These are phyloP conservation scores for Zeuzera pyrina DNA, from an alignment of 2,888 invertebrate species.

Conservation along the genomic window DNA sequence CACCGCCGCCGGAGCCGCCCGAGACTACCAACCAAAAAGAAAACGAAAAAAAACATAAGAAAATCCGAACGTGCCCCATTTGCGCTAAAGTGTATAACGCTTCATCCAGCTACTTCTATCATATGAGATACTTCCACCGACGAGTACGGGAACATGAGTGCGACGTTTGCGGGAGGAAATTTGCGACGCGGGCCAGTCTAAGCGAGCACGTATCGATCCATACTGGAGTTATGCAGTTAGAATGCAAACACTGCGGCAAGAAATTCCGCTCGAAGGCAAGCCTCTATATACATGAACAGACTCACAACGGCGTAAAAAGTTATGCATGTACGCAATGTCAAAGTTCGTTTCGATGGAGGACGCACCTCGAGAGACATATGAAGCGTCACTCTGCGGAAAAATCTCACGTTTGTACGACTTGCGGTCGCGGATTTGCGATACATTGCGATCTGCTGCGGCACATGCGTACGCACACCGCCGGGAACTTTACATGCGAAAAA, in stretches of 20 bases:
- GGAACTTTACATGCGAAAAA: constrained; percentile 44
- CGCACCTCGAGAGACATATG: constrained; percentile 53
- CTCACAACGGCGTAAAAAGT: constrained; percentile 44
- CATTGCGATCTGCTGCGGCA: constrained; percentile 64
- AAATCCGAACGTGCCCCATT: constrained; percentile 51
- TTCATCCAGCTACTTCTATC: constrained; percentile 66
- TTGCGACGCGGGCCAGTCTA: constrained; percentile 54
- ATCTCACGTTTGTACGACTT: constrained; percentile 50
- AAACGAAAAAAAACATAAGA: constrained; percentile 17
- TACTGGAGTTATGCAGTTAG: constrained; percentile 44
- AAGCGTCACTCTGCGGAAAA: constrained; percentile 41
- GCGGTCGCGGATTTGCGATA: constrained; percentile 59
- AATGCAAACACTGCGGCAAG: constrained; percentile 61
- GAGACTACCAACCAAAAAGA: constrained; percentile 2
- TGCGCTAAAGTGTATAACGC: constrained; percentile 60
- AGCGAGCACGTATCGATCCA: constrained; percentile 60
- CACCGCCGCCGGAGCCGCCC: constrained; percentile 2
- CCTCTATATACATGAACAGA: constrained; percentile 61
- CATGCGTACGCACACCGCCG: constrained; percentile 53
- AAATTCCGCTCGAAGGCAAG: constrained; percentile 59
- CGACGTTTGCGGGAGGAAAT: constrained; percentile 55
- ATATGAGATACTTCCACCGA: constrained; percentile 62
- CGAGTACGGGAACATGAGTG: constrained; percentile 58
- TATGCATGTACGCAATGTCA: constrained; percentile 37
- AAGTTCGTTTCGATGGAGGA: constrained; percentile 56